Conservation (phyloP, 2,113 vertebrate genomes). For the Cardinalis cardinalis region DNA sequence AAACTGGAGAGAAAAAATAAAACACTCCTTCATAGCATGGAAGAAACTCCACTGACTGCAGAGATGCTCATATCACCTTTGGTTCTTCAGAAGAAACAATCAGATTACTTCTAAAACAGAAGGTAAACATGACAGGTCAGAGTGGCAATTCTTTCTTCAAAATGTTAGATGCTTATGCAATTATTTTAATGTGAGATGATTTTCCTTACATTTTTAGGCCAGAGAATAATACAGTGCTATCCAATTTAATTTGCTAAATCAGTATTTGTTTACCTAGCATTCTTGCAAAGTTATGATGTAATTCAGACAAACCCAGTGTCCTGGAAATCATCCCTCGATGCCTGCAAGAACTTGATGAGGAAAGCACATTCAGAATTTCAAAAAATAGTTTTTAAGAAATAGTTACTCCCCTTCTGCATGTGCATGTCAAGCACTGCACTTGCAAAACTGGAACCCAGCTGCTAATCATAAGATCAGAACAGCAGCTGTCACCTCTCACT, state of each 20-base stretch:
- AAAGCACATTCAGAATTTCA: background rate
- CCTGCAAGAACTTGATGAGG: background rate
- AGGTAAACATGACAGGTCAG: constrained; percentile 56
- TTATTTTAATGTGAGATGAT: background rate
- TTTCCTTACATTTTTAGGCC: background rate
- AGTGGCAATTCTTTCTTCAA: background rate
- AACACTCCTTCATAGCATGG: constrained; percentile 68
- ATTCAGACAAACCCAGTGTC: background rate
- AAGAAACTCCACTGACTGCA: constrained; percentile 65
- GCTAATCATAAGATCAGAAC: background rate
- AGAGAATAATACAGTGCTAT: background rate
- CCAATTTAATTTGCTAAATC: background rate
- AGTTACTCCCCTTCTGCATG: background rate
- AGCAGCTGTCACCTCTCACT: background rate
- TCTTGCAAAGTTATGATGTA: background rate
- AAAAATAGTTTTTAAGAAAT: background rate
- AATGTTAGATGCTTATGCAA: background rate
- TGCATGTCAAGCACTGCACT: too few relatives aligned
- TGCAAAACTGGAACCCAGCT: background rate
- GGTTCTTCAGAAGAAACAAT: constrained; percentile 72
- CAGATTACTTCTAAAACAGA: constrained; percentile 85
- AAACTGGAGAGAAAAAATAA: constrained; percentile 63
- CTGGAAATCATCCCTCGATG: background rate
- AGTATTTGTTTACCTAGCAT: background rate
- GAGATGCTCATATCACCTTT: constrained; percentile 66